Percentiles rank a stretch among this genome's conserved stretches.
Conservation (phyloP, 2,113 vertebrate genomes). For the Tiliqua scincoides region DNA sequence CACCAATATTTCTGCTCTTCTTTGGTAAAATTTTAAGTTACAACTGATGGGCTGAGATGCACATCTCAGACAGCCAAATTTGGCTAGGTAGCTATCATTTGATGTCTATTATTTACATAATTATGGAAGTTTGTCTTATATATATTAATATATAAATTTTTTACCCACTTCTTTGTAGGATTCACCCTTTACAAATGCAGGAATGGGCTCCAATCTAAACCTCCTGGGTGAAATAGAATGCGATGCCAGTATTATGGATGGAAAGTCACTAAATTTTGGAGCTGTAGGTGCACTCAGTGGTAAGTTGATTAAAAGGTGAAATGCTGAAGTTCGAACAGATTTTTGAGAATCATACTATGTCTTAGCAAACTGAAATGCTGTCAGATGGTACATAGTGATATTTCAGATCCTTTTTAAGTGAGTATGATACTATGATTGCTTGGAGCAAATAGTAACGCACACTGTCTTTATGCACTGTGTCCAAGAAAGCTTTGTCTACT, state of each 20-base stretch:
- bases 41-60: not conserved
- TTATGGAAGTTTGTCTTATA: slow-evolving; percentile 29
- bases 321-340: slow-evolving; percentile 9
- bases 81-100: not conserved
- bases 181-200: slow-evolving; percentile 98
- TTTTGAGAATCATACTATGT: not conserved
- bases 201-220: slow-evolving; percentile 97
- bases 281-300: slow-evolving; percentile 95
- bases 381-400: not conserved
- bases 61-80: not conserved
- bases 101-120: not conserved
- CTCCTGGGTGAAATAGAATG: slow-evolving; percentile 97
- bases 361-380: not conserved
- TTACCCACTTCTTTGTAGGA: slow-evolving; percentile 81
- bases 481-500: not conserved
- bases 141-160: too few species aligned
- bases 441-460: not conserved
- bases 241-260: slow-evolving; percentile 99
- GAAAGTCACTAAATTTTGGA: slow-evolving; percentile 95
- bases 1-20: not conserved
- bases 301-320: slow-evolving; percentile 65
- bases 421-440: not conserved
- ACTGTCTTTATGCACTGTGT: not conserved
- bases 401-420: not conserved
- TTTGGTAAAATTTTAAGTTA: not conserved